phyloP scores from a whole-genome alignment of 2,113 vertebrate species.

The Sinocyclocheilus rhinocerous region DNA sequence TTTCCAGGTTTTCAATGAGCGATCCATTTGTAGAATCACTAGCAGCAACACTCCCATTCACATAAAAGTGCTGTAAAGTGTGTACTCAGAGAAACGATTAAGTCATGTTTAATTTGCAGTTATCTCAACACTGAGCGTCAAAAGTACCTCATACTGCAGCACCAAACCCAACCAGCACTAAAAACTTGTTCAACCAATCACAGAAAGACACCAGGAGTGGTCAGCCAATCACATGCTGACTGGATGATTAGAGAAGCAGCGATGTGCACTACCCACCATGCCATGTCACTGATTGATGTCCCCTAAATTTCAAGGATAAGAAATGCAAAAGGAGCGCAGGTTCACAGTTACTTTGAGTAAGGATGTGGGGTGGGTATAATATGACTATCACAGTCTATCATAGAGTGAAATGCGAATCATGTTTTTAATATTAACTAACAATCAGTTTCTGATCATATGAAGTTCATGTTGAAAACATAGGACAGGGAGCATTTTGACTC shows the following conservation, averaged over 20 bases:
- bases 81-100: neutral
- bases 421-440: neutral
- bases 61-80: neutral
- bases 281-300: neutral
- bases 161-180: neutral
- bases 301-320: neutral
- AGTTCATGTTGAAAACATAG: too few relatives aligned
- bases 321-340: neutral
- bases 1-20: neutral
- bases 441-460: too few relatives aligned
- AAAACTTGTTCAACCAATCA: slow-evolving; percentile 10
- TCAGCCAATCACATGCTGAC: neutral
- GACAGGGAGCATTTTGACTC: neutral
- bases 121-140: neutral
- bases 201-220: neutral
- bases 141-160: neutral
- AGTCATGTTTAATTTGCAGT: neutral
- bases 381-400: neutral
- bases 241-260: neutral
- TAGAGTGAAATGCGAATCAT: neutral
- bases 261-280: neutral
- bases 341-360: neutral
- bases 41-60: neutral
- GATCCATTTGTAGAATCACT: neutral
- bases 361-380: neutral